Conservation (phyloP, 2,797 vertebrate species). For the Diplodus puntazzo region DNA sequence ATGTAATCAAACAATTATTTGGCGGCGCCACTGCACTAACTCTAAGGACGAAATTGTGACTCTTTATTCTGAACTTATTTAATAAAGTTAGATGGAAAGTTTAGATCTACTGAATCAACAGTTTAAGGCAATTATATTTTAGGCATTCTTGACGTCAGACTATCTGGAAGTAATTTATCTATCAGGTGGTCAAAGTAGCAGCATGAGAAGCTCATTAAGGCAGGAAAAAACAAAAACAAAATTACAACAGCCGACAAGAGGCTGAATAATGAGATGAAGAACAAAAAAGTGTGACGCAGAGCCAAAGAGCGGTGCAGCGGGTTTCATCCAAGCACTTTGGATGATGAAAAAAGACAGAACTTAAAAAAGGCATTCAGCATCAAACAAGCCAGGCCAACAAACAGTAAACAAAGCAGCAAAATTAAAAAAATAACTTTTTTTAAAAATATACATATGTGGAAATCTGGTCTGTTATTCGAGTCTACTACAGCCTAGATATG, state of each 20-base stretch:
- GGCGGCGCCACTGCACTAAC: too few species aligned
- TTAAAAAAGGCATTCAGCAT: conserved; percentile 43
- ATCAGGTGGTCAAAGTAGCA: conserved; percentile 29
- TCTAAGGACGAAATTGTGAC: too few species aligned
- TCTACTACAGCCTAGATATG: conserved; percentile 37
- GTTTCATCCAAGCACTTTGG: conserved; percentile 66
- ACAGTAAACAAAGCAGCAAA: conserved; percentile 49
- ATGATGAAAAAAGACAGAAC: conserved; percentile 51
- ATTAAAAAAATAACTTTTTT: conserved; percentile 17
- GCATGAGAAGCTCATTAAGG: conserved; percentile 10
- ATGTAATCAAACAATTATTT: too few species aligned
- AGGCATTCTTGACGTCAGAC: too few species aligned
- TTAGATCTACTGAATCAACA: too few species aligned
- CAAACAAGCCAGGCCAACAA: conserved; percentile 53
- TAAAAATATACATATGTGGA: conserved; percentile 21
- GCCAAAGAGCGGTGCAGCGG: conserved; percentile 55
- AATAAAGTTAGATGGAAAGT: too few species aligned
- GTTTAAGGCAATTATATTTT: too few species aligned
- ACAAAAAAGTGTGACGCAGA: conserved; percentile 66
- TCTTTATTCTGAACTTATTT: too few species aligned
- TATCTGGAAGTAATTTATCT: neutral
- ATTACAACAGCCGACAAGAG: conserved; percentile 41
- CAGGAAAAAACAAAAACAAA: conserved; percentile 34
- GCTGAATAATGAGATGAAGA: conserved; percentile 72
- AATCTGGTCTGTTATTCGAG: conserved; percentile 27